These are phyloP conservation scores for Fistularia tabacaria DNA, from an alignment of 2,797 vertebrate genomes.

Conservation along the genomic window DNA sequence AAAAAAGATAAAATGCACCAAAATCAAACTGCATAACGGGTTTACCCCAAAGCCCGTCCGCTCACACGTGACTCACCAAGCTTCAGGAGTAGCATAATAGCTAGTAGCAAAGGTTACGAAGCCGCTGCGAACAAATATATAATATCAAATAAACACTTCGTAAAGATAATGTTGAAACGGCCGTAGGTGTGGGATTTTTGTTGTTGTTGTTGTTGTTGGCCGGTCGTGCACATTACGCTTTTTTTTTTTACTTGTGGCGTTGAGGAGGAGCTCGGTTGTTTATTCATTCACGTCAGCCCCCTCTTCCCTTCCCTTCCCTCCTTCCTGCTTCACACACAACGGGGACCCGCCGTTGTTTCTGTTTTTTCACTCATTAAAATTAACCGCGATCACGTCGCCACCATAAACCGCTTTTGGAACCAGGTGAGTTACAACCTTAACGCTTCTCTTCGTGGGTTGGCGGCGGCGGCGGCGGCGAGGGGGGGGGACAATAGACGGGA, in stretches of 20 bases:
- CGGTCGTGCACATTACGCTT: too few relatives aligned
- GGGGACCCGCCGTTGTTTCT: slow-evolving; percentile 62
- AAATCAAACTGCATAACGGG: rapidly evolving
- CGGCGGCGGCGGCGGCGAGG: too few relatives aligned
- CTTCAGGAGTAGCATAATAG: background rate
- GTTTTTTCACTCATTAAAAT: slow-evolving; percentile 47
- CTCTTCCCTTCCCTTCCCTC: slow-evolving; percentile 72
- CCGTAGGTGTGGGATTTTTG: too few relatives aligned
- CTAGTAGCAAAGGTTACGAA: background rate
- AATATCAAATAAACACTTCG: too few relatives aligned
- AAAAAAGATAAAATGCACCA: background rate
- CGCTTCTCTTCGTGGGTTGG: background rate
- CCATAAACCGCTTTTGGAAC: slow-evolving; percentile 78
- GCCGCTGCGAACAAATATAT: background rate
- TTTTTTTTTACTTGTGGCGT: background rate
- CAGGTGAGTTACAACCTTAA: slow-evolving; percentile 69
- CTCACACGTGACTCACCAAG: background rate
- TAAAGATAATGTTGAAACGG: background rate
- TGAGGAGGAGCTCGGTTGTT: slow-evolving; percentile 78
- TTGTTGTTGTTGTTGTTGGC: too few relatives aligned
- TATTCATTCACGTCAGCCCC: slow-evolving; percentile 81
- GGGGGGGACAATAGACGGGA: background rate
- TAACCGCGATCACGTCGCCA: slow-evolving; percentile 66
- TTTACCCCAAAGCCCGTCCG: background rate
- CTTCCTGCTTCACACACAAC: slow-evolving; percentile 76